phyloP scores from a whole-genome alignment of 2,888 invertebrate species.

The Lissonota sp. region DNA sequence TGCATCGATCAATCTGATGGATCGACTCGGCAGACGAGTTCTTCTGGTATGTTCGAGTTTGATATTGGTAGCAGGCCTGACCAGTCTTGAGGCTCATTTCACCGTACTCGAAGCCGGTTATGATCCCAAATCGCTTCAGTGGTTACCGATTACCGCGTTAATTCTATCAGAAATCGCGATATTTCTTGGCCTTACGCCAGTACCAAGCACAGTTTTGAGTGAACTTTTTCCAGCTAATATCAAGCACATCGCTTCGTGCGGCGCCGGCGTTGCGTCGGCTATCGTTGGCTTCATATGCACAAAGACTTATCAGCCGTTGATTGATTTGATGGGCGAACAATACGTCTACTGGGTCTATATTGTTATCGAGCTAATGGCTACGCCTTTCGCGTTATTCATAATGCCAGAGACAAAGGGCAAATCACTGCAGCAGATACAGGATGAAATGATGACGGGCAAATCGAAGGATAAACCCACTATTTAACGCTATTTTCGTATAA shows the following conservation, averaged over 20 bases:
- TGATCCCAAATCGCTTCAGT: conserved; percentile 66
- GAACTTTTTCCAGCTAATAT: conserved; percentile 74
- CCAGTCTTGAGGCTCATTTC: conserved; percentile 71
- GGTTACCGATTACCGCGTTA: conserved; percentile 69
- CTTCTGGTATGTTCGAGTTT: conserved; percentile 62
- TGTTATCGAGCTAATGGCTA: conserved; percentile 49
- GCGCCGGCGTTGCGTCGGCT: conserved; percentile 68
- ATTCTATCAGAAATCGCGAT: conserved; percentile 66
- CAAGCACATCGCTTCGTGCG: conserved; percentile 73
- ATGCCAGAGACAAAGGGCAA: conserved; percentile 77
- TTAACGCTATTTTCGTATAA: background rate
- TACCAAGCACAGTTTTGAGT: conserved; percentile 73
- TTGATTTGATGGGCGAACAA: conserved; percentile 67
- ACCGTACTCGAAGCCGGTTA: conserved; percentile 60
- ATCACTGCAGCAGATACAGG: conserved; percentile 69
- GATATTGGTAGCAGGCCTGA: conserved; percentile 62
- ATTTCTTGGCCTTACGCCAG: conserved; percentile 68
- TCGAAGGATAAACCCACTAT: conserved; percentile 8
- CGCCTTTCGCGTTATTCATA: conserved; percentile 49
- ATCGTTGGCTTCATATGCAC: conserved; percentile 71
- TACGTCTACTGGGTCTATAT: conserved; percentile 73
- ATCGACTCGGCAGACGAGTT: conserved; percentile 56
- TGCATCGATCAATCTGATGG: conserved; percentile 55
- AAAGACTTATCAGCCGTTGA: conserved; percentile 73
- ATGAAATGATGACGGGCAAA: conserved; percentile 29